A percentile compares a stretch with the other conserved stretches of the same genome.
phyloP scores from a whole-genome alignment of 2,113 vertebrate species.

The Aleadryas rufinucha region DNA sequence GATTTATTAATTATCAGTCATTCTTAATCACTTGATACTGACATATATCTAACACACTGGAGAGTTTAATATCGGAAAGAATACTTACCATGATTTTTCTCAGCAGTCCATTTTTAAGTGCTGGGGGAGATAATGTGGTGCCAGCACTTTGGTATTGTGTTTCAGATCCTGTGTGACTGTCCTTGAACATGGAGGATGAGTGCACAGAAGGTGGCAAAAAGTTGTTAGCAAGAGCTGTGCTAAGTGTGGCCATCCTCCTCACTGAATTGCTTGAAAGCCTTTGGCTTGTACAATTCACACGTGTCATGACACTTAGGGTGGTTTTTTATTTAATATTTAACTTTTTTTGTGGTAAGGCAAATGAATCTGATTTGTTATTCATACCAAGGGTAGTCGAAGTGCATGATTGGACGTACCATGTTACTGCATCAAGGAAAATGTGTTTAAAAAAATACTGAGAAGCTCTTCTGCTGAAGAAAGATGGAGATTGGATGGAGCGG shows the following conservation, averaged over 20 bases:
- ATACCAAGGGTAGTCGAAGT: neutral
- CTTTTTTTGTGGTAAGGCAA: neutral
- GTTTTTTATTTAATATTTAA: neutral
- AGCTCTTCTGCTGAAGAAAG: neutral
- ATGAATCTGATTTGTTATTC: neutral
- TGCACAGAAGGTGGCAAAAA: neutral
- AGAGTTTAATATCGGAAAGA: conserved; percentile 15
- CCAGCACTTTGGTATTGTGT: neutral
- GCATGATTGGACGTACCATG: no score
- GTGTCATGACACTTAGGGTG: neutral
- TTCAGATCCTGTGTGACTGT: neutral
- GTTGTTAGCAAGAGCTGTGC: neutral
- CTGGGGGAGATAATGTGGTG: neutral
- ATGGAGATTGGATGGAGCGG: neutral
- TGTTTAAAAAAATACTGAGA: neutral
- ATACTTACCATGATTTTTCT: conserved; percentile 23
- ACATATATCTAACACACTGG: conserved; percentile 9
- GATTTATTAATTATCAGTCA: conserved; percentile 50
- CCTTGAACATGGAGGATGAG: neutral
- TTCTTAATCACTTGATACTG: conserved; percentile 37
- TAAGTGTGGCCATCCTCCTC: neutral
- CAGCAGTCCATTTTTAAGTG: conserved; percentile 11
- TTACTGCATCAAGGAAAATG: neutral
- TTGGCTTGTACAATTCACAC: neutral
- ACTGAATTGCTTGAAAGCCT: neutral